Evolutionary conservation across 2,113 vertebrate genomes (phyloP).

Genomic region (Macaca nemestrina): DNA sequence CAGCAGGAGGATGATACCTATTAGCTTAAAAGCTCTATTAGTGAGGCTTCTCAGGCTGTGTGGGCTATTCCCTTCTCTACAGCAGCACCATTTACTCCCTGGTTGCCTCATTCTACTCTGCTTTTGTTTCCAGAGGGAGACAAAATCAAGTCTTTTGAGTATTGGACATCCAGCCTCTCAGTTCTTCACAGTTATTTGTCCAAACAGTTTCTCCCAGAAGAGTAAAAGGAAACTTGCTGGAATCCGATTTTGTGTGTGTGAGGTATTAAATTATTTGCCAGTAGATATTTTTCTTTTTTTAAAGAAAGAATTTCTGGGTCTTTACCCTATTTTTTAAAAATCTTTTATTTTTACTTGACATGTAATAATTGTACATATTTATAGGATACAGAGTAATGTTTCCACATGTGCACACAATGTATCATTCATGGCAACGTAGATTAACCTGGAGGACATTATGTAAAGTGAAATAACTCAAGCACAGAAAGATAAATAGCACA

Average conservation of each 20-base stretch:
- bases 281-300: background rate
- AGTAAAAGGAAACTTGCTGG: background rate
- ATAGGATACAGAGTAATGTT: background rate
- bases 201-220: background rate
- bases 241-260: background rate
- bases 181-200: constrained; percentile 19
- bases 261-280: background rate
- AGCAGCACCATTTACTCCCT: background rate
- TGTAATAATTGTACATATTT: background rate
- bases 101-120: constrained; percentile 1
- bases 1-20: constrained; percentile 49
- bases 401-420: background rate
- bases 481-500: background rate
- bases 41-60: background rate
- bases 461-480: background rate
- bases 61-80: background rate
- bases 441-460: background rate
- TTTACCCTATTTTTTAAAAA: background rate
- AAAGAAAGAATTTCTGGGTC: background rate
- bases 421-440: background rate
- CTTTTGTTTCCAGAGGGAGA: constrained; percentile 13
- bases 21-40: constrained; percentile 60
- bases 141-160: constrained; percentile 8
- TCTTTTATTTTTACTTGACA: background rate
- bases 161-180: background rate